Percentiles rank a stretch among this genome's conserved stretches.
These are phyloP conservation scores for Mus pahari DNA, from an alignment of 2,113 vertebrate genomes.

Conservation along the genomic window DNA sequence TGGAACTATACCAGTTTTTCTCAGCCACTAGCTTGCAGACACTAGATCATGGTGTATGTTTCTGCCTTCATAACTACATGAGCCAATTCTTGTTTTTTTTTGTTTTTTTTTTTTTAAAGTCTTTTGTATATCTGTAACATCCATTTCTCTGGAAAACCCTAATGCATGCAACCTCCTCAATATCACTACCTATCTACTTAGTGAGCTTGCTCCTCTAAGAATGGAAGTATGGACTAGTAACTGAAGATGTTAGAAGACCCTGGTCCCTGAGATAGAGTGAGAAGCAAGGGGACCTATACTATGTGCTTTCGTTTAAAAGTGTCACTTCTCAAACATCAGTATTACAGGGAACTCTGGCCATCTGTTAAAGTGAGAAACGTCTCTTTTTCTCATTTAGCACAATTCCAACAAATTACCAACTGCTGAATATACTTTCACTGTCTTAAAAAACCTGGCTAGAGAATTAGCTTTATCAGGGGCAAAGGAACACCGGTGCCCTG, in stretches of 20 bases:
- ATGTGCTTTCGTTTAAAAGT: neutral
- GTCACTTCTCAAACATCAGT: neutral
- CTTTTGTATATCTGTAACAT: neutral
- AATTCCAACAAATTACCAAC: neutral
- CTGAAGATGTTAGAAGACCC: neutral
- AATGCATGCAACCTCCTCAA: neutral
- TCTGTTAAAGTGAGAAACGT: neutral
- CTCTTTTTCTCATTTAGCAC: neutral
- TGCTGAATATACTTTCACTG: neutral
- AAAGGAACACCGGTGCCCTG: neutral
- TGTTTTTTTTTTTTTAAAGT: too few relatives aligned
- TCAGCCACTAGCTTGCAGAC: neutral
- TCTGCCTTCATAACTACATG: neutral
- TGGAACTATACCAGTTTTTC: neutral
- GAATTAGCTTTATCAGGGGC: neutral
- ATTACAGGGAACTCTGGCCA: neutral
- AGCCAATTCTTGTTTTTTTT: too few relatives aligned
- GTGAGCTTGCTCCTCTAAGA: neutral
- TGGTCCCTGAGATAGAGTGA: neutral
- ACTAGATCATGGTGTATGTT: neutral
- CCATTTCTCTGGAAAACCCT: neutral
- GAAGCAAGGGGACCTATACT: neutral
- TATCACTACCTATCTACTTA: neutral
- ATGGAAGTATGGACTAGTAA: neutral
- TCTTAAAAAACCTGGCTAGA: neutral